Evolutionary conservation across 2,888 invertebrate species (phyloP), one percentile per base, ranked within the genome.

Genomic region (Cryptocephalus primarius): DNA sequence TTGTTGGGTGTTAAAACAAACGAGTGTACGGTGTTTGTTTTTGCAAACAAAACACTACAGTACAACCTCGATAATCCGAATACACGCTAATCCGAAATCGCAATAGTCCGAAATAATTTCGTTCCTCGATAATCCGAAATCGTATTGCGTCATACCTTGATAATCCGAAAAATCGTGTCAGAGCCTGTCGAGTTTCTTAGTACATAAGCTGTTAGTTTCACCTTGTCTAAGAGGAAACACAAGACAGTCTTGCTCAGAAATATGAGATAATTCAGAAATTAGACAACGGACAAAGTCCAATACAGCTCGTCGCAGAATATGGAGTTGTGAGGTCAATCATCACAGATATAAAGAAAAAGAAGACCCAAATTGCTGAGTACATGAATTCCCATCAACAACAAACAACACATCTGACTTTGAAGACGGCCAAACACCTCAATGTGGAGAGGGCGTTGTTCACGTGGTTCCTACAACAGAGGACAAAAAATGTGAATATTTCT

Each of bases 401-500:
- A n/a, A n/a, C n/a, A n/a, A n/a, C n/a, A n/a, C n/a, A n/a, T n/a
- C n/a, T n/a, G n/a, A 34, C 34, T 9, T n/a, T 34, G n/a, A 34
- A 34, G 34, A n/a, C n/a, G 9, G 36, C 13, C 36, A n/a, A 43
- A 33, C 10, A 39, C 22, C 44, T 22, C 3, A 14, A 31, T 8
- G n/a, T 50, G 39, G 48, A 48, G 39, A 32, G n/a, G 6, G 48
- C 45, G 10, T 12, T 50, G 8, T 42, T 48, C 40, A 40, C n/a
- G 32, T 50, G 50, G 50, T 48, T 48, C 32, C 9, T 48, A 9
- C 39, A 48, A 45, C 43, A 45, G 11, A 14, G 33, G 8, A 34
- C 48, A 9, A 43, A 43, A 33, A 8, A 32, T 22, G 34, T 22
- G 8, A 8, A 8, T 33, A 40, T 51, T 33, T 41, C 42, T 33